These are phyloP conservation scores for Napeogenes sylphis DNA, from an alignment of 2,888 invertebrate genomes.

Conservation along the genomic window DNA sequence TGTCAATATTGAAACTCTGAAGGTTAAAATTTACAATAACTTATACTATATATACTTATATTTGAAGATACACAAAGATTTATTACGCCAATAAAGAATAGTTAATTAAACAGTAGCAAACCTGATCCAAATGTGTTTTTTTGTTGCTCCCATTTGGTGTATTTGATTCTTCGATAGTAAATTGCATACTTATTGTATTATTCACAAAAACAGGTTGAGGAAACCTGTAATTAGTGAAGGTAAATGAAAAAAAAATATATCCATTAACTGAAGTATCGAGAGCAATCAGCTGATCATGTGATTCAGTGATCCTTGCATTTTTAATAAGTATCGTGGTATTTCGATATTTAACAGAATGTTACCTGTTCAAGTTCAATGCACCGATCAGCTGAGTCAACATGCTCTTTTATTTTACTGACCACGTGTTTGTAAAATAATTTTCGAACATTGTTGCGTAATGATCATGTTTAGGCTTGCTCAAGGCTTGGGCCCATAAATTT, in stretches of 20 bases:
- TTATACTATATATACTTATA: background rate
- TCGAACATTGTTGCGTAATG: constrained; percentile 56
- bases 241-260: constrained; percentile 24
- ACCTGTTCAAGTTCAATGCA: constrained; percentile 65
- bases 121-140: background rate
- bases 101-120: background rate
- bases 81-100: background rate
- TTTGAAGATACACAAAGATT: background rate
- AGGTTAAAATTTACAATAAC: background rate
- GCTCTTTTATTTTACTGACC: constrained; percentile 44
- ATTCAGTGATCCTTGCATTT: constrained; percentile 37
- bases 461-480: constrained; percentile 48
- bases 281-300: constrained; percentile 40
- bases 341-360: constrained; percentile 40
- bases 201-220: constrained; percentile 15
- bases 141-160: too few relatives aligned
- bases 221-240: constrained; percentile 26
- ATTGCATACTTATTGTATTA: constrained; percentile 10
- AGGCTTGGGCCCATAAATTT: background rate
- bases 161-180: constrained; percentile 14
- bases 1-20: background rate
- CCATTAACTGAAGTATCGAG: constrained; percentile 27
- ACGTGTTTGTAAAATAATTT: constrained; percentile 44
- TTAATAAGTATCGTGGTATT: constrained; percentile 36
- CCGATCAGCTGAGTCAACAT: constrained; percentile 69